Percentiles rank a stretch among this genome's conserved stretches.
Evolutionary conservation across 2,113 vertebrate genomes (phyloP).

Genomic region (Cebus imitator): DNA sequence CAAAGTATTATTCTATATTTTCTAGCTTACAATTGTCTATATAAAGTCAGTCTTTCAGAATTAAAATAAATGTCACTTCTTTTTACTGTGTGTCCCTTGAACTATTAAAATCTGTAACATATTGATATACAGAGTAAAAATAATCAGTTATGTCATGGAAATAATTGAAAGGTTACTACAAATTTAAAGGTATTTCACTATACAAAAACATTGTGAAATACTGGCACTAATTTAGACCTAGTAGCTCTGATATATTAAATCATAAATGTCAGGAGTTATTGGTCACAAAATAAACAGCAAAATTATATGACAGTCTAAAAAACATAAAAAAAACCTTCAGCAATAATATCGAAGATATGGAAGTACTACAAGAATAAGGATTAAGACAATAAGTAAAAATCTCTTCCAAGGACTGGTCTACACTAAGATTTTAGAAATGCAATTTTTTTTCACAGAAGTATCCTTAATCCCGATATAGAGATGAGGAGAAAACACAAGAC

Average conservation of each 20-base stretch:
- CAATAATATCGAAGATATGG: neutral
- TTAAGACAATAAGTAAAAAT: neutral
- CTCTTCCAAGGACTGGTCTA: neutral
- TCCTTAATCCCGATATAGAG: neutral
- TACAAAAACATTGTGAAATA: neutral
- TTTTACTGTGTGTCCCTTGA: neutral
- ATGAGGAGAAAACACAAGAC: neutral
- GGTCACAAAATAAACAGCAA: neutral
- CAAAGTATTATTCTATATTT: neutral
- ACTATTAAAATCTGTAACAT: neutral
- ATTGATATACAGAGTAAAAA: neutral
- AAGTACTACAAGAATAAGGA: neutral
- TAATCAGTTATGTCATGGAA: neutral
- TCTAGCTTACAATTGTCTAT: neutral
- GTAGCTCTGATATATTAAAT: constrained; percentile 1
- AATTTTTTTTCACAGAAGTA: constrained; percentile 27
- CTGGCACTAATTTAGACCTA: neutral
- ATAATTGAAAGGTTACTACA: neutral
- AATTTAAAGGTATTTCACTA: neutral
- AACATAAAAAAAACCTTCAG: neutral
- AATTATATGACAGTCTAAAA: neutral
- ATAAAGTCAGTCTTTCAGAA: neutral
- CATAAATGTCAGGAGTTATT: constrained; percentile 11
- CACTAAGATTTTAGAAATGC: neutral
- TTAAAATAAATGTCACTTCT: constrained; percentile 17